These are phyloP conservation scores for Zygothrica quintamaculata DNA, from an alignment of 2,888 invertebrate genomes.

Conservation along the genomic window DNA sequence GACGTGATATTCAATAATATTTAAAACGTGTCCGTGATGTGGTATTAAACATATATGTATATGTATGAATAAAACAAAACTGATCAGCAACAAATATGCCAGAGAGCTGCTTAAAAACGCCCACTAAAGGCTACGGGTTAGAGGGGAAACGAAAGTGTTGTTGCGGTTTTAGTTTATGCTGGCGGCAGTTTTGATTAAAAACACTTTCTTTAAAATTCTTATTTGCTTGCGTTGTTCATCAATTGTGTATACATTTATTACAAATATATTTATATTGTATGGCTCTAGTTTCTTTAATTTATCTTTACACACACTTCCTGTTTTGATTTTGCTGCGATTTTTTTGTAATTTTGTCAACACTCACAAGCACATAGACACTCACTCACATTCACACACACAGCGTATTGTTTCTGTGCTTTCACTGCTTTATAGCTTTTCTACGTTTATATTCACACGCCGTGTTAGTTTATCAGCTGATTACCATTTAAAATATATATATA, in stretches of 20 bases:
- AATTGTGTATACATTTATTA: neutral
- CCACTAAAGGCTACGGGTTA: constrained; percentile 10
- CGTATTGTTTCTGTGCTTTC: constrained; percentile 47
- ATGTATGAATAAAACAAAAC: no score
- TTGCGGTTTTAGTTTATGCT: constrained; percentile 18
- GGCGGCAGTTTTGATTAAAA: constrained; percentile 8
- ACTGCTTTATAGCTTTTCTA: constrained; percentile 17
- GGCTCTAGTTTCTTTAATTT: constrained; percentile 25
- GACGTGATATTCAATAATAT: constrained; percentile 67
- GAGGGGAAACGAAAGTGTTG: neutral
- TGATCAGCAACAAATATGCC: constrained; percentile 30
- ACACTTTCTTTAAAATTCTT: neutral
- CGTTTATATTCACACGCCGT: neutral
- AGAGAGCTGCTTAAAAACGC: constrained; percentile 38
- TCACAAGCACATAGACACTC: constrained; percentile 34
- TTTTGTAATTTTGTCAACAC: constrained; percentile 74
- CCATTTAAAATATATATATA: no score
- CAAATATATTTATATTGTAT: neutral
- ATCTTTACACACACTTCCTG: constrained; percentile 66
- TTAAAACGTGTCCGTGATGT: constrained; percentile 45
- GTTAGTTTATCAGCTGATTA: constrained; percentile 21
- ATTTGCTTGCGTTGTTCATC: neutral
- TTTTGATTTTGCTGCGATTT: constrained; percentile 68
- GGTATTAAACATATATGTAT: constrained; percentile 23
- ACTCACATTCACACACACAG: constrained; percentile 24